Percentiles rank a stretch among this genome's conserved stretches.
Conservation (phyloP, 2,797 vertebrate species). For the Otolemur crassicaudatus region DNA sequence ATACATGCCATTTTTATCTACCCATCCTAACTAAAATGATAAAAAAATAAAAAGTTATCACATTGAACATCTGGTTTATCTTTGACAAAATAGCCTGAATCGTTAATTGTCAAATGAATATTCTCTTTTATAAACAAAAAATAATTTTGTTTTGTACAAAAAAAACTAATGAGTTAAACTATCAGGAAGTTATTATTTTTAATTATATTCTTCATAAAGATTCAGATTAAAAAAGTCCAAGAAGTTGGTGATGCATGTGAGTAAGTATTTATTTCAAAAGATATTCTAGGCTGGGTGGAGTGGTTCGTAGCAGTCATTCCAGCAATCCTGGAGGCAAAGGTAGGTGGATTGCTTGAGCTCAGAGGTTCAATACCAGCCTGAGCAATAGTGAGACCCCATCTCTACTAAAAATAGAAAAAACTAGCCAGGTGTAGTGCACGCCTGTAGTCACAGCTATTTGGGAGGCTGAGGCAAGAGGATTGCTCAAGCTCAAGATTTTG, state of each 20-base stretch:
- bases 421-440: too few species aligned
- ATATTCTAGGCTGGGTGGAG: neutral
- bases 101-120: neutral
- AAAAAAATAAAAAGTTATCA: neutral
- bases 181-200: neutral
- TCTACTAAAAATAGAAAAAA: too few species aligned
- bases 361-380: too few species aligned
- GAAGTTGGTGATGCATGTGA: neutral
- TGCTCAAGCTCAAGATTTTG: too few species aligned
- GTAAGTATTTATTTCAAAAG: conserved; percentile 44
- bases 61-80: neutral
- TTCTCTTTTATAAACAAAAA: conserved; percentile 24
- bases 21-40: too few species aligned
- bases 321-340: too few species aligned
- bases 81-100: neutral
- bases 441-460: too few species aligned
- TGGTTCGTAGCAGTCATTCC: too few species aligned
- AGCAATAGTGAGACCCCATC: too few species aligned
- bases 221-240: conserved; percentile 2
- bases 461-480: too few species aligned
- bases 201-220: conserved; percentile 6
- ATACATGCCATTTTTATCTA: too few species aligned
- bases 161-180: conserved; percentile 19
- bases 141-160: conserved; percentile 26
- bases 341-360: too few species aligned